phyloP scores from a whole-genome alignment of 2,888 invertebrate species.

The Lapara coniferarum region DNA sequence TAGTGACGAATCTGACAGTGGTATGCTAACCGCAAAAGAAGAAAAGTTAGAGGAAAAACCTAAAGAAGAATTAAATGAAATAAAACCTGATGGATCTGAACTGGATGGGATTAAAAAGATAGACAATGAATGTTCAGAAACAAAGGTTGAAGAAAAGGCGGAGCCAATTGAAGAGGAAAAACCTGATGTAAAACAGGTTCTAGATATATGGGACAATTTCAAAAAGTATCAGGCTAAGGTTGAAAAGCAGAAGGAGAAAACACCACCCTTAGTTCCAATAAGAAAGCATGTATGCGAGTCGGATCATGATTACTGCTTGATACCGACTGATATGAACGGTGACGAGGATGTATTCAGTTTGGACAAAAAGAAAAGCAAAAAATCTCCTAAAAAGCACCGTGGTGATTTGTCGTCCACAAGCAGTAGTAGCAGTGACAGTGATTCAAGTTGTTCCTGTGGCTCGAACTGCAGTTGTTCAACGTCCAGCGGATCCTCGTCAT shows the following conservation, averaged over 20 bases:
- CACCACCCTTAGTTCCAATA: conserved; percentile 74
- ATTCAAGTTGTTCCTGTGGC: conserved; percentile 91
- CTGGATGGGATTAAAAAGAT: conserved; percentile 28
- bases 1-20: conserved; percentile 85
- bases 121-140: conserved; percentile 35
- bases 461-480: conserved; percentile 93
- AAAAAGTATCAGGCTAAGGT: conserved; percentile 89
- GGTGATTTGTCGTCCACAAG: conserved; percentile 87
- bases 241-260: conserved; percentile 81
- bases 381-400: conserved; percentile 76
- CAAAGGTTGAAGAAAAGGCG: conserved; percentile 54
- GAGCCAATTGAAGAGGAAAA: conserved; percentile 71
- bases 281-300: conserved; percentile 84
- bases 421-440: conserved; percentile 89
- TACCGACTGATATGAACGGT: conserved; percentile 74
- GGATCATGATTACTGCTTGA: conserved; percentile 90
- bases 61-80: conserved; percentile 41
- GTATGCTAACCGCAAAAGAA: conserved; percentile 54
- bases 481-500: conserved; percentile 87
- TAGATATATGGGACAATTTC: conserved; percentile 91
- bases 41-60: conserved; percentile 47
- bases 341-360: conserved; percentile 70
- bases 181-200: conserved; percentile 84
- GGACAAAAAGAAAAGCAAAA: conserved; percentile 78
- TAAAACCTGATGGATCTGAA: conserved; percentile 39